phyloP scores from a whole-genome alignment of 2,888 invertebrate genomes.

The Acrocyrtus sp. region DNA sequence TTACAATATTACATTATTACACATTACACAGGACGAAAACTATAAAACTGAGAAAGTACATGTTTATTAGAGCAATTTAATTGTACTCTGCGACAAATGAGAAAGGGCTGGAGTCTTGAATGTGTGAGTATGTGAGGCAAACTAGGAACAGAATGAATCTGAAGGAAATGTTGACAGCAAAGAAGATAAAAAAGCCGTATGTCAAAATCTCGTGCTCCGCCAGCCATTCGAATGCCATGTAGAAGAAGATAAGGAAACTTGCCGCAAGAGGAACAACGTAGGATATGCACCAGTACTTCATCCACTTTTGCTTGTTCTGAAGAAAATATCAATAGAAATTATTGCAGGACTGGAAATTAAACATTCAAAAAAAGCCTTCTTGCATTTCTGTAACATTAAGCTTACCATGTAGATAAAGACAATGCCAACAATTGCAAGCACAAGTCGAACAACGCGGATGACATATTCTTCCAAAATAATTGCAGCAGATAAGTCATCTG shows the following conservation, averaged over 20 bases:
- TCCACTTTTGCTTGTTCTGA: conserved; percentile 50
- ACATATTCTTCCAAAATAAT: conserved; percentile 56
- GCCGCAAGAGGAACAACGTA: conserved; percentile 36
- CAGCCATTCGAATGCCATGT: conserved; percentile 51
- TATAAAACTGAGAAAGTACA: too few species aligned
- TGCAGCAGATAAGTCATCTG: conserved; percentile 41
- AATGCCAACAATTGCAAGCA: conserved; percentile 51
- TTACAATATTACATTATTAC: too few species aligned
- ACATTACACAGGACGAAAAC: too few species aligned
- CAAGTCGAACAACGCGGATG: conserved; percentile 52
- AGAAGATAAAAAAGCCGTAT: conserved; percentile 56
- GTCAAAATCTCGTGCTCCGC: conserved; percentile 56
- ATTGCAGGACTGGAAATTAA: not conserved
- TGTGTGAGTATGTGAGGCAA: conserved; percentile 49
- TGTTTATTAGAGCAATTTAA: too few species aligned
- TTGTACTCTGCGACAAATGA: conserved; percentile 55
- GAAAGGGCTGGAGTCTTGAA: conserved; percentile 47
- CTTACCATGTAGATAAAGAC: conserved; percentile 49
- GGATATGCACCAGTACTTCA: conserved; percentile 48
- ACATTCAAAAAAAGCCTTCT: too few species aligned
- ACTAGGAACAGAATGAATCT: conserved; percentile 50
- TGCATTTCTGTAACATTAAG: too few species aligned
- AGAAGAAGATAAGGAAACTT: conserved; percentile 53
- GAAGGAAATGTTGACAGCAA: conserved; percentile 54
- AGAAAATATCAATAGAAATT: not conserved